A percentile compares a stretch with the other conserved stretches of the same genome.
phyloP scores from a whole-genome alignment of 2,888 invertebrate genomes.

The Drosophila monieri region DNA sequence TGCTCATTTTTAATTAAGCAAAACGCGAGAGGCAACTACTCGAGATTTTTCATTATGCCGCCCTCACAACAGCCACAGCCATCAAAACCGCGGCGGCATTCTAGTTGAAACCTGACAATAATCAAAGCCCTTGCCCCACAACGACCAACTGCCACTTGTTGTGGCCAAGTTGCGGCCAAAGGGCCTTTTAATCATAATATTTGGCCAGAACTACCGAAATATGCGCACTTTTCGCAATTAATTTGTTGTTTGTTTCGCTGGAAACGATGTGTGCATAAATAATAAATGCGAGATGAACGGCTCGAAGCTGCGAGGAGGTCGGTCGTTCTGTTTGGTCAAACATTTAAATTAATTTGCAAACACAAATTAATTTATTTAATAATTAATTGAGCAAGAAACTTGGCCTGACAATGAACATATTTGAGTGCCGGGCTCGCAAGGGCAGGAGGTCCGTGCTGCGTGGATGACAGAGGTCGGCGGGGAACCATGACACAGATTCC shows the following conservation, averaged over 20 bases:
- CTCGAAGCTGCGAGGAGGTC: slow-evolving; percentile 3
- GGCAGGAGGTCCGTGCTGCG: slow-evolving; percentile 1
- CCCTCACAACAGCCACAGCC: slow-evolving; percentile 8
- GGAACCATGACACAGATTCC: slow-evolving; percentile 56
- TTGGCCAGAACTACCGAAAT: slow-evolving; percentile 23
- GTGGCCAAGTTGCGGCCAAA: slow-evolving; percentile 47
- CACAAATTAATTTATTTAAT: slow-evolving; percentile 77
- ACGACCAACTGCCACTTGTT: slow-evolving; percentile 19
- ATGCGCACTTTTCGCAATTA: slow-evolving; percentile 57
- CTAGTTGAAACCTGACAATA: slow-evolving; percentile 4
- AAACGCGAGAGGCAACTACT: slow-evolving; percentile 62
- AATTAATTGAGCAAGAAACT: slow-evolving; percentile 77
- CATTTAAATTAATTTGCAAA: slow-evolving; percentile 78
- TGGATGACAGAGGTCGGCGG: slow-evolving; percentile 28
- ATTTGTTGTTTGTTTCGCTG: slow-evolving; percentile 56
- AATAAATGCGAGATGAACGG: slow-evolving; percentile 53
- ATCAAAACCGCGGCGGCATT: background rate
- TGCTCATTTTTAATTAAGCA: slow-evolving; percentile 77
- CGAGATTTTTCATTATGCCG: slow-evolving; percentile 71
- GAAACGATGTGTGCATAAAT: slow-evolving; percentile 60
- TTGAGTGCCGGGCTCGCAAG: slow-evolving; percentile 32
- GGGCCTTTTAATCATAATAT: slow-evolving; percentile 58
- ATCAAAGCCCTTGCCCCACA: slow-evolving; percentile 1
- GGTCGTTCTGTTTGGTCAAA: slow-evolving; percentile 43
- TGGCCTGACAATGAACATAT: slow-evolving; percentile 66